These are phyloP conservation scores for Arctocebus calabarensis DNA, from an alignment of 2,797 vertebrate species.

Conservation along the genomic window DNA sequence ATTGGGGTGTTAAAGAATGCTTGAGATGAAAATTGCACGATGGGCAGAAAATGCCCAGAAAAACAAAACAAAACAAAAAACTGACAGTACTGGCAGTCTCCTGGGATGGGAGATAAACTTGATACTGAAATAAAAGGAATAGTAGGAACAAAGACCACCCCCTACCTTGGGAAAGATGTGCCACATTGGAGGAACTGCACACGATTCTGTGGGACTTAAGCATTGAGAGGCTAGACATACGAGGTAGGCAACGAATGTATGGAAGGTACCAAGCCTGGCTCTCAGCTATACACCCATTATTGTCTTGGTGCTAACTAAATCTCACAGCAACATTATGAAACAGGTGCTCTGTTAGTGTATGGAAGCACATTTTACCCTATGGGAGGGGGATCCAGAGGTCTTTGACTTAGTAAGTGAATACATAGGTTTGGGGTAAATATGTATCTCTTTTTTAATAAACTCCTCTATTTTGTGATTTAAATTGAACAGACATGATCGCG, in stretches of 20 bases:
- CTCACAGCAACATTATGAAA: background rate
- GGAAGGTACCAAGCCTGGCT: background rate
- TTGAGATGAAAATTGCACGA: background rate
- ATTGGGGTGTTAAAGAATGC: background rate
- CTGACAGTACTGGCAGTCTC: background rate
- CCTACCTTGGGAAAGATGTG: background rate
- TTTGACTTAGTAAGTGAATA: background rate
- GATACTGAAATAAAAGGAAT: rapidly evolving
- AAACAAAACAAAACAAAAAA: too few relatives aligned
- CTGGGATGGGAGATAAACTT: background rate
- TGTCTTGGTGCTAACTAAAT: background rate
- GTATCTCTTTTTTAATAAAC: background rate
- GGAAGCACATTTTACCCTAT: background rate
- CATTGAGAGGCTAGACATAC: rapidly evolving
- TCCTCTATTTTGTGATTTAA: background rate
- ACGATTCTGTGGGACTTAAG: rapidly evolving
- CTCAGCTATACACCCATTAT: background rate
- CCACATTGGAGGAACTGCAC: background rate
- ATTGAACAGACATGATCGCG: too few relatives aligned
- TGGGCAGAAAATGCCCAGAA: background rate
- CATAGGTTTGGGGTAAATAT: background rate
- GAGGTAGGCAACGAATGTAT: rapidly evolving
- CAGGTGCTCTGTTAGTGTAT: background rate
- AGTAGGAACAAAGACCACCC: rapidly evolving
- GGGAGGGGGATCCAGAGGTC: background rate